Conservation (phyloP, 2,888 invertebrate genomes). For the Xylophagus ater region DNA sequence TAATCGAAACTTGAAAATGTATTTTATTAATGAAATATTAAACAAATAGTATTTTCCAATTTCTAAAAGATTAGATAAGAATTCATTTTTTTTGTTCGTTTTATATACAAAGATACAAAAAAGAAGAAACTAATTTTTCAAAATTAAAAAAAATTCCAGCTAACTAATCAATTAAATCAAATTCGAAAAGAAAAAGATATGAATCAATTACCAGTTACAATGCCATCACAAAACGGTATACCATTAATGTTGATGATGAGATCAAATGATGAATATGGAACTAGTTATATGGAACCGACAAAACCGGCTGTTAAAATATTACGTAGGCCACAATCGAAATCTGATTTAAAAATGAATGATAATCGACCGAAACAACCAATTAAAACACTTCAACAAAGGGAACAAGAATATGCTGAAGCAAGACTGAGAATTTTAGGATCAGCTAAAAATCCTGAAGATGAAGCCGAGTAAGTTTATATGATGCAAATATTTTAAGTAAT, state of each 20-base stretch:
- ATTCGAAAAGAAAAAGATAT: constrained; percentile 8
- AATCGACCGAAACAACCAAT: constrained; percentile 61
- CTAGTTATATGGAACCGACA: constrained; percentile 61
- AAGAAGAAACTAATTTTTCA: too few species aligned
- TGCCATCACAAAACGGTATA: constrained; percentile 34
- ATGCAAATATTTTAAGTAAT: constrained; percentile 3
- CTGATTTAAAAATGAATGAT: constrained; percentile 51
- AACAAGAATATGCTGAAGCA: constrained; percentile 89
- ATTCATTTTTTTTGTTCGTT: too few species aligned
- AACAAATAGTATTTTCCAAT: too few species aligned
- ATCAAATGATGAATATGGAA: constrained; percentile 67
- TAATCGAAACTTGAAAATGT: too few species aligned
- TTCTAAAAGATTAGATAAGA: too few species aligned
- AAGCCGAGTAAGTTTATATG: constrained; percentile 40
- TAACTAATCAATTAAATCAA: constrained; percentile 14
- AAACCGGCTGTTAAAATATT: constrained; percentile 77
- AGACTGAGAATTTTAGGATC: constrained; percentile 81
- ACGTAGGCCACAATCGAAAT: constrained; percentile 50
- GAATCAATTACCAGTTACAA: background rate
- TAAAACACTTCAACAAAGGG: constrained; percentile 77
- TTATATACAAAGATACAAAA: too few species aligned
- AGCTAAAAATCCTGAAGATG: constrained; percentile 68
- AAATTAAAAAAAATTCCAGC: too few species aligned
- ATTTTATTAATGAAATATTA: too few species aligned
- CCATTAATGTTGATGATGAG: constrained; percentile 60